These are phyloP conservation scores for Cladorhizidae sp. DNA, from an alignment of 37 sponge, comb jelly and placozoan genomes.

Conservation along the genomic window DNA sequence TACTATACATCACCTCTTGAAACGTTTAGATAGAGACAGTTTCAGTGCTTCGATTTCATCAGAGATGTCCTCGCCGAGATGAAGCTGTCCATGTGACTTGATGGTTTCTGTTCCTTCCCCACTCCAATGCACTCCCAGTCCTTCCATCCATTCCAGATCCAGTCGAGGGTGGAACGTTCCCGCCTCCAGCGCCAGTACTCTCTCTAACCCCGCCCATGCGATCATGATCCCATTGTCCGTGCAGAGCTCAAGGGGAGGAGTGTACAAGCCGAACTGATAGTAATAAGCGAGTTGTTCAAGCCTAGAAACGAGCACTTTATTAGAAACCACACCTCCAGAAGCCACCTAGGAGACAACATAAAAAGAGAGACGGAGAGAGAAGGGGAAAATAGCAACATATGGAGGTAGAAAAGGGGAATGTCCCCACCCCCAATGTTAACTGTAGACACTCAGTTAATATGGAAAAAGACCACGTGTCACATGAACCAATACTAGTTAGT, in stretches of 20 bases:
- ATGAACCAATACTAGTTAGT: too few relatives aligned
- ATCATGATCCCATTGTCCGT: constrained; percentile 94
- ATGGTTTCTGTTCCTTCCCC: constrained; percentile 5
- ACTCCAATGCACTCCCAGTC: background rate
- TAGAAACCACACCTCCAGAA: constrained; percentile 86
- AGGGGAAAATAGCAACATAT: too few relatives aligned
- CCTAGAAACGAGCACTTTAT: constrained; percentile 32
- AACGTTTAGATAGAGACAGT: too few relatives aligned
- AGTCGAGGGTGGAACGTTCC: background rate
- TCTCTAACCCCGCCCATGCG: constrained; percentile 79
- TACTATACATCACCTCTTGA: too few relatives aligned
- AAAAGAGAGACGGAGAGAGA: too few relatives aligned
- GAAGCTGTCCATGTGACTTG: constrained; percentile 47
- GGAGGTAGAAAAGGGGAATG: too few relatives aligned
- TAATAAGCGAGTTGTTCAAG: constrained; percentile 12
- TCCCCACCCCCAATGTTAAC: too few relatives aligned
- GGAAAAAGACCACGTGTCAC: too few relatives aligned
- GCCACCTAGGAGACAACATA: constrained; percentile 70
- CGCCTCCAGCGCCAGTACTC: constrained; percentile 13
- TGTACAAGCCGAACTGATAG: constrained; percentile 22
- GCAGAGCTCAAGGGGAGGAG: constrained; percentile 74
- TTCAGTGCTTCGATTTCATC: constrained; percentile 8
- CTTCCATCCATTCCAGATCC: background rate
- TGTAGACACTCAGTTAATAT: too few relatives aligned
- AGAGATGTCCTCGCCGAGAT: constrained; percentile 56